Evolutionary conservation across 2,797 vertebrate species (phyloP).

Genomic region (Neosalanx taihuensis): DNA sequence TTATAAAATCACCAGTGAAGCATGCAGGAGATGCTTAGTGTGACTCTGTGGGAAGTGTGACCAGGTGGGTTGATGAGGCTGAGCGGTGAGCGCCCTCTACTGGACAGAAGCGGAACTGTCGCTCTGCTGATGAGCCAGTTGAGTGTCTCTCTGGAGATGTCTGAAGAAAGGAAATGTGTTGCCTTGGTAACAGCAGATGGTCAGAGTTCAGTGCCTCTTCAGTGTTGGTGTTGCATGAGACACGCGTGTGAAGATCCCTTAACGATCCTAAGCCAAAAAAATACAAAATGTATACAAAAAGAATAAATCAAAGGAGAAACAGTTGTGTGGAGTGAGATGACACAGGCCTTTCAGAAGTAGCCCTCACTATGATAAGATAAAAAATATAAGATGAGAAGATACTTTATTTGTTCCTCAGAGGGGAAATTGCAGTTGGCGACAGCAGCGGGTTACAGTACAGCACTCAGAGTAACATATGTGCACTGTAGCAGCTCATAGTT

Average conservation of each 20-base stretch:
- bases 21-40: not conserved
- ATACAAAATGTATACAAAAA: too few relatives aligned
- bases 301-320: too few relatives aligned
- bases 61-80: not conserved
- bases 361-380: too few relatives aligned
- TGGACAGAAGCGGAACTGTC: conserved; percentile 36
- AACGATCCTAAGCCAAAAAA: conserved; percentile 12
- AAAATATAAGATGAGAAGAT: too few relatives aligned
- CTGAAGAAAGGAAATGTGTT: conserved; percentile 55
- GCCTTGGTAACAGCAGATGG: conserved; percentile 65
- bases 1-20: too few relatives aligned
- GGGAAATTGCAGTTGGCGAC: too few relatives aligned
- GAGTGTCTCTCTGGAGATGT: conserved; percentile 38
- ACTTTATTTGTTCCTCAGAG: too few relatives aligned
- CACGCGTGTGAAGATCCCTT: conserved; percentile 45
- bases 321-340: too few relatives aligned
- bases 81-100: conserved; percentile 48
- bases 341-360: too few relatives aligned
- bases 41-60: not conserved
- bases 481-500: too few relatives aligned
- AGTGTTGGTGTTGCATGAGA: conserved; percentile 40
- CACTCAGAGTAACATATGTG: too few relatives aligned
- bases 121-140: not conserved
- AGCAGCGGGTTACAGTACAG: too few relatives aligned
- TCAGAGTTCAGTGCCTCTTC: conserved; percentile 51